Conservation (phyloP, 2,113 vertebrate species). For the Triplophysa rosa region DNA sequence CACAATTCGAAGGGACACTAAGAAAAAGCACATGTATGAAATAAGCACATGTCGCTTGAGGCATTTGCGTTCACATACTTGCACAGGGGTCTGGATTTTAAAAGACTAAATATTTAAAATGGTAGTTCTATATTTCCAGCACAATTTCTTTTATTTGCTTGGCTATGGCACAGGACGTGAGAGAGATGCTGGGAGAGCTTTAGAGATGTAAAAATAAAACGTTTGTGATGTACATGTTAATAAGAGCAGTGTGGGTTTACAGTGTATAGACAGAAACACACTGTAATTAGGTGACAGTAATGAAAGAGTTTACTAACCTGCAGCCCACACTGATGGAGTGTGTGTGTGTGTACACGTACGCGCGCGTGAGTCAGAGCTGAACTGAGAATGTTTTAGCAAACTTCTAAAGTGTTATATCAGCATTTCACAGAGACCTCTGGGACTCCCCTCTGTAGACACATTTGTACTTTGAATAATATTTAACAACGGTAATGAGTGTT, state of each 20-base stretch:
- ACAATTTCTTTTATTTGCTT: not conserved
- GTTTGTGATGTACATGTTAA: slow-evolving; percentile 28
- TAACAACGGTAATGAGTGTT: slow-evolving; percentile 65
- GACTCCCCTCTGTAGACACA: slow-evolving; percentile 35
- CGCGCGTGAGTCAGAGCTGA: slow-evolving; percentile 36
- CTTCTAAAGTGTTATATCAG: slow-evolving; percentile 5
- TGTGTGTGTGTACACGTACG: slow-evolving; percentile 24
- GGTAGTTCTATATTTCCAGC: not conserved
- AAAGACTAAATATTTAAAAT: not conserved
- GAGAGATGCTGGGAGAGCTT: not conserved
- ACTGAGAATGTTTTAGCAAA: slow-evolving; percentile 56
- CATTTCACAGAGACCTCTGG: slow-evolving; percentile 45
- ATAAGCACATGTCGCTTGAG: not conserved
- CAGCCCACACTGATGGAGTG: slow-evolving; percentile 50
- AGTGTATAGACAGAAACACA: slow-evolving; percentile 12
- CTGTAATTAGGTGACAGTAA: slow-evolving; percentile 66
- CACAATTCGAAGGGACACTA: too few species aligned
- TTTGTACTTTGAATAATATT: slow-evolving; percentile 51
- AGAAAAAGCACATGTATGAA: not conserved
- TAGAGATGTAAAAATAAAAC: not conserved
- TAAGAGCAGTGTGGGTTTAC: slow-evolving; percentile 20
- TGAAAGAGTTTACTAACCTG: slow-evolving; percentile 72
- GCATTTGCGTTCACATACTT: not conserved
- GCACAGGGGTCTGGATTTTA: too few species aligned
- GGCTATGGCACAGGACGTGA: not conserved